These are phyloP conservation scores for Spinibarbus caldwelli DNA, from an alignment of 2,797 vertebrate species.

Conservation along the genomic window DNA sequence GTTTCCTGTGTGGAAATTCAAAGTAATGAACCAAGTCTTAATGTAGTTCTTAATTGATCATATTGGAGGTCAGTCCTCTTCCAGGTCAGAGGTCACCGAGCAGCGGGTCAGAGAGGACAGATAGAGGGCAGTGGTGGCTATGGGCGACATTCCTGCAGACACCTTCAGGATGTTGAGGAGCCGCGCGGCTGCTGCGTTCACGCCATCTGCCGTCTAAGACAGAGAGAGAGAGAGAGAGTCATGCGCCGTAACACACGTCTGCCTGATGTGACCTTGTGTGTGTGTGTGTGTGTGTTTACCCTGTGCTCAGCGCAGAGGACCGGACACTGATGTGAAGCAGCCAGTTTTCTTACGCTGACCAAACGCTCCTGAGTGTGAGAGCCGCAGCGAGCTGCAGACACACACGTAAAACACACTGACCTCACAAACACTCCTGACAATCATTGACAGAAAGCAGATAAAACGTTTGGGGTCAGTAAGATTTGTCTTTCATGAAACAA, in stretches of 20 bases:
- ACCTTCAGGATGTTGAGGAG: conserved; percentile 84
- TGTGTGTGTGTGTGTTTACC: conserved; percentile 62
- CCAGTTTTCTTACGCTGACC: conserved; percentile 76
- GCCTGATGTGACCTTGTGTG: neutral
- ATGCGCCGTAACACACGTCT: neutral
- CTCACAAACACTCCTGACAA: neutral
- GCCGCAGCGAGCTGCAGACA: conserved; percentile 70
- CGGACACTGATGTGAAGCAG: conserved; percentile 81
- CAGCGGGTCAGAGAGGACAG: conserved; percentile 80
- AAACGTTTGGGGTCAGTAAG: neutral
- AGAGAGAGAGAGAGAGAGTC: conserved; percentile 16
- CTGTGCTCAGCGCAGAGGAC: conserved; percentile 85
- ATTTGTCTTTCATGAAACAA: neutral
- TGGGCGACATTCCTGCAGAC: conserved; percentile 81
- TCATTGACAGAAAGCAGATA: neutral
- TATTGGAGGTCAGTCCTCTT: conserved; percentile 66
- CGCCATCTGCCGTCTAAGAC: conserved; percentile 81
- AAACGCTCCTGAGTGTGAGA: conserved; percentile 65
- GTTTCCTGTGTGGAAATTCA: neutral
- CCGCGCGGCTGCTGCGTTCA: conserved; percentile 75
- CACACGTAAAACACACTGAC: conserved; percentile 22
- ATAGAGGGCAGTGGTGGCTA: conserved; percentile 84
- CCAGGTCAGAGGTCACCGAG: conserved; percentile 69
- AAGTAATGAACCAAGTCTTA: neutral
- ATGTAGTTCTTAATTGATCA: neutral